A percentile compares a stretch with the other conserved stretches of the same genome.
Conservation (phyloP, 1,140 invertebrate genomes). For the Camponotus floridanus region DNA sequence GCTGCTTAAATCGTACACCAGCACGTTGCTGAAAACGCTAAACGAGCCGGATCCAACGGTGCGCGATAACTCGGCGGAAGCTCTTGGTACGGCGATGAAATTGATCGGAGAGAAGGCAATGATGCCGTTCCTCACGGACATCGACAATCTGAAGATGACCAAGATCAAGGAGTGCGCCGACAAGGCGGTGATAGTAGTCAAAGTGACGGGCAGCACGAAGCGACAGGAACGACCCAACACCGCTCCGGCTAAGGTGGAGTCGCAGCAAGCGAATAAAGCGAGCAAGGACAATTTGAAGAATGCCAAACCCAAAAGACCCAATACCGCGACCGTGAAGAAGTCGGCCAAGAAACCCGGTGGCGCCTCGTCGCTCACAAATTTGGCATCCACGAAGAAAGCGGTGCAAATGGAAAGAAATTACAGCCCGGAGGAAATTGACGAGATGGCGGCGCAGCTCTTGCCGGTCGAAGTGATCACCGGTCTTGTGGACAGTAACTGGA, state of each 20-base stretch:
- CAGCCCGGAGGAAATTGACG: slow-evolving; percentile 90
- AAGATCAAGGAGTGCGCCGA: slow-evolving; percentile 98
- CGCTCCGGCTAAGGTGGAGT: slow-evolving; percentile 84
- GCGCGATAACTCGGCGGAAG: slow-evolving; percentile 94
- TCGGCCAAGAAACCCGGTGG: slow-evolving; percentile 77
- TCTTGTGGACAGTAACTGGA: slow-evolving; percentile 94
- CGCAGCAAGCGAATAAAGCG: slow-evolving; percentile 68
- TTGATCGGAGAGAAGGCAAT: slow-evolving; percentile 97
- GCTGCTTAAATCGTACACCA: slow-evolving; percentile 94
- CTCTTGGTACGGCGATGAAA: slow-evolving; percentile 97
- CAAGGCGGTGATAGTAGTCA: slow-evolving; percentile 95
- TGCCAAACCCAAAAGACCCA: slow-evolving; percentile 81
- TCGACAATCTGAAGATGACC: slow-evolving; percentile 96
- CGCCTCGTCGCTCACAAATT: slow-evolving; percentile 73
- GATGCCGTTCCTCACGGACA: slow-evolving; percentile 93
- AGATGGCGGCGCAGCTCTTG: slow-evolving; percentile 89
- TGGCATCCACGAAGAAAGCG: slow-evolving; percentile 78
- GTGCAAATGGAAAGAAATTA: slow-evolving; percentile 80
- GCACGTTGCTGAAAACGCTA: slow-evolving; percentile 93
- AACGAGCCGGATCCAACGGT: slow-evolving; percentile 95
- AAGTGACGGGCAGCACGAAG: slow-evolving; percentile 87
- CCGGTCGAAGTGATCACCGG: slow-evolving; percentile 89
- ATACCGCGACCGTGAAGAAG: slow-evolving; percentile 84
- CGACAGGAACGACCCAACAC: slow-evolving; percentile 87
- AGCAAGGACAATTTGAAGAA: slow-evolving; percentile 79